Base-by-base conservation (phyloP, 2,113 vertebrate genomes). In the Psophia crepitans region DNA sequence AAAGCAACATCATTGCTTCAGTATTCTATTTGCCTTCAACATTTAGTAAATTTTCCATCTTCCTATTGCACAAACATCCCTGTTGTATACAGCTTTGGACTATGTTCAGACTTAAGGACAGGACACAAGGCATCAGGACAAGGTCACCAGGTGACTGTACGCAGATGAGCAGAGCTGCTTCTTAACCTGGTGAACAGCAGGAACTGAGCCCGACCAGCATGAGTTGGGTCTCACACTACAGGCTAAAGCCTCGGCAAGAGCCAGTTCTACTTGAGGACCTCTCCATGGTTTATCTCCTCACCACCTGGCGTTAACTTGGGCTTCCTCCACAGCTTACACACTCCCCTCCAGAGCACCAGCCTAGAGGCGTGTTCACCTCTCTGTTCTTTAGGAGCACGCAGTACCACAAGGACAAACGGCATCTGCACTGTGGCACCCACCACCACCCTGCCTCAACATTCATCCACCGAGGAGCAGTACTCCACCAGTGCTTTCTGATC, bases 351-450 rank as follows among this genome's bases (percentile, higher is more conserved):
- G 0, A 56, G 33, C 54, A 51, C 3, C 58, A 51, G 22, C 2
- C 6, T 2, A 16, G 1, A 41, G 5, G 23, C 7, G 10, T 1
- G 1, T 24, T 24, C 9, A n/a, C 28, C 41, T 28, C 35, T 70
- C 57, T 26, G n/a, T 3, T 57, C 35, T 60, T 39, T 3, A n/a
- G 26, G 11, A 78, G 56, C 9, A 7, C 1, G 9, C 37, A 48
- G 51, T 7, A 37, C 27, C 48, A 41, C 54, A 16, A 43, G 30
- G 26, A 54, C 17, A 13, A 14, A 23, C 5, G 3, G 43, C 49
- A 32, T 0, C 37, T 0, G 4, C 17, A 1, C 26, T 16, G 37
- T 0, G 0, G 46, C 64, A 82, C 43, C 63, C 2, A 0, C 4
- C 14, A 78, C 35, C 83, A 19, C 32, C 46, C 49, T 58, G 32